phyloP scores from a whole-genome alignment of 2,888 invertebrate genomes.

The Pachycephus smyrnensis region DNA sequence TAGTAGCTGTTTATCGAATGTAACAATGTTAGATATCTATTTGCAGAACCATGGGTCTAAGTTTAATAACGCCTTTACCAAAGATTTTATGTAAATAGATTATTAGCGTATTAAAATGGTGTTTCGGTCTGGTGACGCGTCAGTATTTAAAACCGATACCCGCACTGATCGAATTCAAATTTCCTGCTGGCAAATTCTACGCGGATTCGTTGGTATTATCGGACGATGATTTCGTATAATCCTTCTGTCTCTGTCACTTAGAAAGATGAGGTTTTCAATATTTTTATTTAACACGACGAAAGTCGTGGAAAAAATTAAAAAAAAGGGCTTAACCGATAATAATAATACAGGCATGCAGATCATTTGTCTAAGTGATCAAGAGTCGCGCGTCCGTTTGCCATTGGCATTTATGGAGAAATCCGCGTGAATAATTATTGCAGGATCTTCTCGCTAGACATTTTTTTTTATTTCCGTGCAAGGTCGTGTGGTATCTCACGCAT shows the following conservation, averaged over 20 bases:
- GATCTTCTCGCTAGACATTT: neutral
- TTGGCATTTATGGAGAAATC: neutral
- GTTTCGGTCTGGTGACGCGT: neutral
- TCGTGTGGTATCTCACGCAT: neutral
- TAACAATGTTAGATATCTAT: slow-evolving; percentile 50
- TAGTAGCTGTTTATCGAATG: slow-evolving; percentile 50
- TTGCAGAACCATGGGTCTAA: slow-evolving; percentile 47
- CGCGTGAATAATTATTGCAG: neutral
- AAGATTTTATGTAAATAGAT: slow-evolving; percentile 61
- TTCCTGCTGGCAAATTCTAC: neutral
- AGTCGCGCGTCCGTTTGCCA: neutral
- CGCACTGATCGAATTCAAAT: neutral
- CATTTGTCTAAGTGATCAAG: neutral
- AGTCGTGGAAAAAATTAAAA: neutral
- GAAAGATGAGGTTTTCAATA: neutral
- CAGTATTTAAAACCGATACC: neutral
- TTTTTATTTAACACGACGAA: neutral
- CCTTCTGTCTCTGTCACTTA: neutral
- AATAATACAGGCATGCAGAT: neutral
- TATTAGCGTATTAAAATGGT: slow-evolving; percentile 6
- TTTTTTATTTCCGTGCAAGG: neutral
- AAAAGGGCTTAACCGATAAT: neutral
- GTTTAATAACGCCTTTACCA: slow-evolving; percentile 40
- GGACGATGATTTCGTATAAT: neutral
- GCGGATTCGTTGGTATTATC: neutral